These are phyloP conservation scores for Haliclona indistincta DNA, from an alignment of 37 sponge, comb jelly and placozoan species.

Conservation along the genomic window DNA sequence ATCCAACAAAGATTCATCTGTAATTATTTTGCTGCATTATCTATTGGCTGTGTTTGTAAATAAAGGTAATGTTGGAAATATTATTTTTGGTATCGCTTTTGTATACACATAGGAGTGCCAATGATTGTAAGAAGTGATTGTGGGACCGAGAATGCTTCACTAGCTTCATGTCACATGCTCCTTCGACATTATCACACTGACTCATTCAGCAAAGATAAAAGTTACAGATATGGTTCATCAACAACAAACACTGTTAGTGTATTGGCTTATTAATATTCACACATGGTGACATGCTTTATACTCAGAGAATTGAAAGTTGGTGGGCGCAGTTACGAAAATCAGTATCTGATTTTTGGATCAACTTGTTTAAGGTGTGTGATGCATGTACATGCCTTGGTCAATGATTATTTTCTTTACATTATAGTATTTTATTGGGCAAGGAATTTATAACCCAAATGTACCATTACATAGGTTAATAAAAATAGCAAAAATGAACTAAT, in stretches of 20 bases:
- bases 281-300: too few species aligned
- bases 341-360: conserved; percentile 2
- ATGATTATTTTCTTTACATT: background rate
- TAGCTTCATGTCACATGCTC: conserved; percentile 18
- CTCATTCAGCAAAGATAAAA: conserved; percentile 18
- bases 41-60: too few species aligned
- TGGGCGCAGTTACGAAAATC: conserved; percentile 11
- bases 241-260: conserved; percentile 31
- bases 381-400: background rate
- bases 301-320: conserved; percentile 2
- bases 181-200: conserved; percentile 18
- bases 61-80: too few species aligned
- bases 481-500: too few species aligned
- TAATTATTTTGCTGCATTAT: too few species aligned
- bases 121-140: conserved; percentile 20
- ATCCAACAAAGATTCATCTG: conserved; percentile 19
- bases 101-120: conserved; percentile 2
- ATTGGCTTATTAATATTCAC: background rate
- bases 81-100: too few species aligned
- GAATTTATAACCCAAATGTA: conserved; percentile 18
- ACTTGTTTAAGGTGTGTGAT: background rate
- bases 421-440: conserved; percentile 20
- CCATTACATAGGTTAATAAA: background rate
- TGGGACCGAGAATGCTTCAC: conserved; percentile 16
- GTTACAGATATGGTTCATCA: conserved; percentile 14